Base-by-base conservation (phyloP, 2,888 invertebrate genomes). In the Pedicia rivosa region DNA sequence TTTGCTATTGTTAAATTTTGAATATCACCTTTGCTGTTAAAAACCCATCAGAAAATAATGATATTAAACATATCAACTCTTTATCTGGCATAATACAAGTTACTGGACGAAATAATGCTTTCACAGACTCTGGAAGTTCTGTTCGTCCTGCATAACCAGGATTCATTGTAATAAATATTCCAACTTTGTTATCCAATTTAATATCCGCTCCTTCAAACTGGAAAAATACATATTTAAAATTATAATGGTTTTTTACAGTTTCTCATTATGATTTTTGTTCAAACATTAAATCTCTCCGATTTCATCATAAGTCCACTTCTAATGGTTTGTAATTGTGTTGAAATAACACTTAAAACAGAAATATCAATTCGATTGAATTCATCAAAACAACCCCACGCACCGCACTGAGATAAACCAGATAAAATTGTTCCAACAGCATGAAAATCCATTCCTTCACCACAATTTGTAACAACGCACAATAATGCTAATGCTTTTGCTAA, bases 321-420 rank as follows among this genome's bases (percentile, higher is more conserved):
- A 41, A 92, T 90, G 10, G 86, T 86, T 57, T 88, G 90, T 44
- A 92, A 62, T 55, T 91, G 91, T 0, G 86, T 81, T 0, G 91
- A 91, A 50, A 94, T 90, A 3, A 92, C 91, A 12, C 90, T 91
- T 14, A 92, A 63, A 32, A 91, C 90, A 0, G 91, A 90, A 4
- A 88, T 77, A 44, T 91, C 88, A 45, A 94, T 91, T 24, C 90
- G 68, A 59, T 92, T 91, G 63, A 92, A 92, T 61, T 91, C 90
- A 48, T 92, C 91, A 53, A 92, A 92, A 56, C 91, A 92, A 2
- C 91, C 92, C 92, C 92, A 92, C 3, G 90, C 88, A 0, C 92
- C 92, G 31, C 59, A 60, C 35, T 61, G 62, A 1, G 54, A 50
- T 29, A 61, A 41, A 1, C 61, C 61, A 0, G 79, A 74, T 5